These are phyloP conservation scores for Pherbina coryleti DNA, from an alignment of 2,888 invertebrate species.

Conservation along the genomic window DNA sequence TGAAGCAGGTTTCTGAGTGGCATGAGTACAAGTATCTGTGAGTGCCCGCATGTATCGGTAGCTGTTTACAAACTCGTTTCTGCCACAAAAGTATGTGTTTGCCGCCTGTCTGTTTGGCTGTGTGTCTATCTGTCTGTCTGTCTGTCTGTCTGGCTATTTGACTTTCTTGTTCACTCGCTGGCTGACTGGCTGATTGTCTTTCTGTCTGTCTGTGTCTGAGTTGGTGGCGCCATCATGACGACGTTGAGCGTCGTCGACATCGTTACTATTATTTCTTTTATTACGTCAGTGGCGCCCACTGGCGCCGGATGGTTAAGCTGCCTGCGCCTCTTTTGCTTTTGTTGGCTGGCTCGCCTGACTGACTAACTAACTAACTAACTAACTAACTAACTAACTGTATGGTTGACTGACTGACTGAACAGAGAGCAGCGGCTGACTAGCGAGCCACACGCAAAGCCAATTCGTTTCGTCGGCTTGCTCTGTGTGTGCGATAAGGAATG, in stretches of 20 bases:
- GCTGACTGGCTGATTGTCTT: neutral
- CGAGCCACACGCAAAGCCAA: constrained; percentile 48
- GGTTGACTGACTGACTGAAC: constrained; percentile 20
- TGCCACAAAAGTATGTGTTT: neutral
- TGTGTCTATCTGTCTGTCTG: constrained; percentile 18
- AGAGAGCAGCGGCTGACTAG: constrained; percentile 20
- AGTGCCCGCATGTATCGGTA: neutral
- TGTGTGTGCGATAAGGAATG: constrained; percentile 54
- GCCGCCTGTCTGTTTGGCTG: neutral
- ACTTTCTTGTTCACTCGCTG: neutral
- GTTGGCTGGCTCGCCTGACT: constrained; percentile 44
- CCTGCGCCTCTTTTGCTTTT: constrained; percentile 53
- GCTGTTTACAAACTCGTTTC: neutral
- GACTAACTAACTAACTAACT: constrained; percentile 25
- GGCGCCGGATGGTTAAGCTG: constrained; percentile 61
- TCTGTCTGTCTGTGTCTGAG: constrained; percentile 40
- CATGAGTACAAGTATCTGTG: constrained; percentile 11
- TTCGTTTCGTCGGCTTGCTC: constrained; percentile 21
- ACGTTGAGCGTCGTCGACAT: constrained; percentile 58
- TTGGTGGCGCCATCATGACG: constrained; percentile 68
- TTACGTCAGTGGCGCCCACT: constrained; percentile 70
- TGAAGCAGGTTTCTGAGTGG: constrained; percentile 2
- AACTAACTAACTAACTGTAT: constrained; percentile 32
- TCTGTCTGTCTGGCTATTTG: constrained; percentile 26
- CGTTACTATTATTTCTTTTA: constrained; percentile 68